Base-by-base conservation (phyloP, 2,888 invertebrate genomes). In the Hemistola chrysoprasaria region DNA sequence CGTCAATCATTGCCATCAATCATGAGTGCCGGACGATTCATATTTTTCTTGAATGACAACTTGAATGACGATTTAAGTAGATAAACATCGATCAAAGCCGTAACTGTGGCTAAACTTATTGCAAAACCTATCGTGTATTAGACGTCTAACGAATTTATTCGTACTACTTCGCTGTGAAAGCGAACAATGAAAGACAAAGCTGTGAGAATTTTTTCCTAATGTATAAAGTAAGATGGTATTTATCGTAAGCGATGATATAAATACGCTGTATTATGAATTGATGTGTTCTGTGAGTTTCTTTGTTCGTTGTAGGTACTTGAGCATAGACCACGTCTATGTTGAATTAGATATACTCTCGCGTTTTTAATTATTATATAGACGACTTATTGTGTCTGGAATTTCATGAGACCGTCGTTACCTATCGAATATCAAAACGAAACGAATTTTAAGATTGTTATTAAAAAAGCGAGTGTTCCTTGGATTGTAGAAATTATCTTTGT, bases 151-250 rank as follows among this genome's bases (percentile, higher is more conserved):
- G 83, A 86, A 85, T 85, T 85, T 84, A 84, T 78, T 82, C 79
- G 66, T 82, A 79, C 73, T 80, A 76, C 69, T 43, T 84, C 85
- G 86, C 84, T 78, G 57, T 56, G 58, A 73, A 74, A 40, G 87
- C 85, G 86, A 85, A 78, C 79, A 81, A 89, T 85, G 90, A 90
- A 90, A 90, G 90, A 90, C 90, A 89, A 87, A 88, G 82, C 43
- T 44, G 43, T 44, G 43, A 44, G 43, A 44, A 44, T 84, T 83
- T 80, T 79, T 75, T 80, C 84, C 65, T 85, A 86, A 76, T 86
- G 82, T 86, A 85, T 80, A 82, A 82, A 78, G 77, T 85, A 79
- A 84, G 79, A 80, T 80, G 77, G 76, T 81, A 81, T 77, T 65
- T 75, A 73, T 75, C 65, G 59, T 84, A 80, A 78, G 77, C 69